Base-by-base conservation (phyloP, 2,888 invertebrate species). In the Melinopterus prodromus region DNA sequence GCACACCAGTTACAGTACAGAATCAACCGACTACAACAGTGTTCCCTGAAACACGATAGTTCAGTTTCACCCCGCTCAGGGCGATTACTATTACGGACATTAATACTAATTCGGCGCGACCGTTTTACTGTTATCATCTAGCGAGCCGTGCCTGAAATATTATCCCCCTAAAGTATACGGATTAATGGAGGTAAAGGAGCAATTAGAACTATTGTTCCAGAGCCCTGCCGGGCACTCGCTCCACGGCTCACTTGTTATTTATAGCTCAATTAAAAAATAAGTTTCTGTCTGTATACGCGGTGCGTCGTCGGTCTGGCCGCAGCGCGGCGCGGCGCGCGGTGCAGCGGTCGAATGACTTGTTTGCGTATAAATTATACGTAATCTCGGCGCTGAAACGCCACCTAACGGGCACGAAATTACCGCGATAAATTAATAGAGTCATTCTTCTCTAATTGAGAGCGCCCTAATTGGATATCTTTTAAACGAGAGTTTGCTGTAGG, bases 321-420 rank as follows among this genome's bases (percentile, higher is more conserved):
- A 26, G 26, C 26, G 26, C 26, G 26, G 26, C 3, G 26, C 26
- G 26, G 26, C 3, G 26, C 26, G 26, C 2, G 2, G 26, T 3
- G 26, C 26, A 3, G 53, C 53, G 53, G 53, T 35, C 71, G 71
- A 79, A 76, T 79, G 79, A 80, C 83, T 81, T 82, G 80, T 83
- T 79, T 78, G 80, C 83, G 82, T 83, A 83, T 81, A 83, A 71
- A 81, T 80, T 79, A 74, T 76, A 79, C 78, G 79, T 81, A 79
- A 79, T 78, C 80, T 79, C 80, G 80, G 78, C 80, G 80, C 77
- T 78, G 82, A 77, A 71, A 79, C 76, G 76, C 78, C 78, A 81
- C 78, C 75, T 80, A 80, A 81, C 81, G 79, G 74, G 78, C 79
- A 81, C 80, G 80, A 78, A 79, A 82, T 82, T 82, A 79, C 53